Base-by-base conservation (phyloP, 2,888 invertebrate genomes). In the Drosophila prolongata region DNA sequence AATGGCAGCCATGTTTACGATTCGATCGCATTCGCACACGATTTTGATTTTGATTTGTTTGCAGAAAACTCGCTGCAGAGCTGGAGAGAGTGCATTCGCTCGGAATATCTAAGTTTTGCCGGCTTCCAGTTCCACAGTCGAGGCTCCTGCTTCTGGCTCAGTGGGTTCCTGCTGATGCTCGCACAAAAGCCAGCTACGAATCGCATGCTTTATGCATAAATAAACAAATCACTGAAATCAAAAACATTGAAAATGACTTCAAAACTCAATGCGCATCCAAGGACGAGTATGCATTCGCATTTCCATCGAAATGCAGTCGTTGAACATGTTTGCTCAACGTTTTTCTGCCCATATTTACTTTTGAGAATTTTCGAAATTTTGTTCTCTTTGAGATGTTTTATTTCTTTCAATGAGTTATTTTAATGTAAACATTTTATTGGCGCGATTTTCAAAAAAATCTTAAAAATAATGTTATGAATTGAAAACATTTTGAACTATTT, bases 1-100 rank as follows among this genome's bases (percentile, higher is more conserved):
- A 56, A 59, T 57, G 52, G 71, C 70, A 69, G 61, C 73, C 55
- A 79, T 87, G 88, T 87, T 87, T 87, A 85, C 87, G 79, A 85
- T 65, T 70, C 64, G 73, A 73, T 82, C 83, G 76, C 83, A 85
- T 88, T 82, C 78, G 72, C 71, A 88, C 78, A 88, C 75, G 75
- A 87, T 85, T 83, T 85, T 85, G 85, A 85, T 89, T 89, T 89
- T 85, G 85, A 85, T 89, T 89, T 89, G 89, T 85, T 85, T 87
- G 87, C 87, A 68, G 34, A 66, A 80, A 87, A 80, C 73, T 76
- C 86, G 75, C 64, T 72, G 66, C 47, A 16, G 80, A 86, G 80
- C 68, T 75, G 75, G 77, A 66, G 68, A 72, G 76, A 76, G 77
- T 87, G 87, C 85, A 85, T 77, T 89, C 85, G 87, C 76, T 84